These are phyloP conservation scores for Cerastis rubricosa DNA, from an alignment of 2,888 invertebrate genomes.

Conservation along the genomic window DNA sequence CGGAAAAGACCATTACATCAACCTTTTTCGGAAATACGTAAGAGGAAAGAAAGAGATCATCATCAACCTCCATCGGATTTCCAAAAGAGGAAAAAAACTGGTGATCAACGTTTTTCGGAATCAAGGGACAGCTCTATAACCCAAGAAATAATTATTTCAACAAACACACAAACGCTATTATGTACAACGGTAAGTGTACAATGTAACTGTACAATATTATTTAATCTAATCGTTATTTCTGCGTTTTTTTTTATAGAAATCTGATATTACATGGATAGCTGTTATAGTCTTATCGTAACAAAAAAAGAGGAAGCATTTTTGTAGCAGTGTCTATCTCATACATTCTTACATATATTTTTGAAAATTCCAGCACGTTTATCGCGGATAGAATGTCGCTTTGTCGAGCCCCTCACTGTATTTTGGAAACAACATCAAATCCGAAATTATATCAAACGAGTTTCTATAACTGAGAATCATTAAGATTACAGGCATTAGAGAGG, in stretches of 20 bases:
- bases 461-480: neutral
- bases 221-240: neutral
- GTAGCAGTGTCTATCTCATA: neutral
- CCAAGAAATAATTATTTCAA: no score
- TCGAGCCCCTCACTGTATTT: neutral
- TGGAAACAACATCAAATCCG: neutral
- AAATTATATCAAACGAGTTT: slow-evolving; percentile 1
- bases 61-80: no score
- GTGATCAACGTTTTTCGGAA: no score
- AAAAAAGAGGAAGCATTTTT: neutral
- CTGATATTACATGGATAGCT: no score
- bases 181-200: neutral
- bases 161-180: no score
- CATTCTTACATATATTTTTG: no score
- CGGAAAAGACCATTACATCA: no score
- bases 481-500: slow-evolving; percentile 37
- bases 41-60: no score
- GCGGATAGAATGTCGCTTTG: neutral
- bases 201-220: neutral
- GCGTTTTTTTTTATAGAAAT: no score
- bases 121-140: no score
- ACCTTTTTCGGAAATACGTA: neutral
- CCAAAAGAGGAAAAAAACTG: no score
- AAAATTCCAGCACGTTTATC: neutral
- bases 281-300: neutral